Evolutionary conservation across 2,888 invertebrate species (phyloP).

Genomic region (Tromatobia lineatoria): DNA sequence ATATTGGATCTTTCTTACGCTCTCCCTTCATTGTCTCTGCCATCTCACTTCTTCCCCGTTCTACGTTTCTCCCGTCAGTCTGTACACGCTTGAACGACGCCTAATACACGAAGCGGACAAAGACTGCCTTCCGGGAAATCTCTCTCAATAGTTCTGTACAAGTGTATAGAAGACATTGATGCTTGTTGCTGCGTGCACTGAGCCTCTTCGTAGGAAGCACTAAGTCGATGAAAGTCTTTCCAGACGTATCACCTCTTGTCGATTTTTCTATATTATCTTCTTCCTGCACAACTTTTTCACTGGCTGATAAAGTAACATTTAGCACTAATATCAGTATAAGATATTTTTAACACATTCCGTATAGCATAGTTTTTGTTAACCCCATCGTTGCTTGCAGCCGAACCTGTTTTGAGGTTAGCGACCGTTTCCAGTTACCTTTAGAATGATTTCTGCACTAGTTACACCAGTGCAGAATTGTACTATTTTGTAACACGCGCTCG

Average conservation of each 20-base stretch:
- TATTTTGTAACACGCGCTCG: too few relatives aligned
- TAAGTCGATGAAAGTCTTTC: constrained; percentile 19
- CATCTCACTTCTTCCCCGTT: constrained; percentile 48
- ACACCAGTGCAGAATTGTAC: too few relatives aligned
- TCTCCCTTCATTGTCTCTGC: constrained; percentile 42
- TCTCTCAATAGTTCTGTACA: background rate
- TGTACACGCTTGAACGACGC: constrained; percentile 57
- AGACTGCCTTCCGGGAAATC: constrained; percentile 38
- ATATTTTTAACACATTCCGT: too few relatives aligned
- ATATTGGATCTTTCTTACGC: constrained; percentile 45
- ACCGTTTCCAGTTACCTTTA: too few relatives aligned
- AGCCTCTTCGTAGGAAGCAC: constrained; percentile 4
- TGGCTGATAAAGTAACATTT: constrained; percentile 13
- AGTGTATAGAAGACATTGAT: background rate
- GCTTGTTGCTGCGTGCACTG: background rate
- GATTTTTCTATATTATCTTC: background rate
- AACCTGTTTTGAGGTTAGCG: too few relatives aligned
- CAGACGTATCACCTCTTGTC: constrained; percentile 12
- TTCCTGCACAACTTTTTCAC: background rate
- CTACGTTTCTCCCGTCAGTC: constrained; percentile 51
- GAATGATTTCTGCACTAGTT: too few relatives aligned
- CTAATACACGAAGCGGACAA: constrained; percentile 66
- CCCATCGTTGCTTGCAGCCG: too few relatives aligned
- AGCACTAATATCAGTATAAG: background rate
- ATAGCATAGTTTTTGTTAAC: too few relatives aligned